Conservation (phyloP, 1,140 invertebrate species). For the Arion vulgaris region DNA sequence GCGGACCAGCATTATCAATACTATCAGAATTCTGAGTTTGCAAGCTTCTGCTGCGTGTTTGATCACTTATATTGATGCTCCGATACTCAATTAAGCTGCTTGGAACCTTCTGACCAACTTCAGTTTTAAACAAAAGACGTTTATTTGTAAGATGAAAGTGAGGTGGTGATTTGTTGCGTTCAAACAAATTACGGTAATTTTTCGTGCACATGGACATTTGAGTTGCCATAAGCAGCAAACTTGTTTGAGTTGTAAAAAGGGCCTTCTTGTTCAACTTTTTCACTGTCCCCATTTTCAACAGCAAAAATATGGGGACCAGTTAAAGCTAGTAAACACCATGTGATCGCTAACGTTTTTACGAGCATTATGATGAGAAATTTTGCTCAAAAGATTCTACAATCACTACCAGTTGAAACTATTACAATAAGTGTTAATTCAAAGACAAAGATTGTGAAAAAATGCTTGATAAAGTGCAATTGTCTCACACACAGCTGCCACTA, state of each 20-base stretch:
- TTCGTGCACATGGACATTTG: background rate
- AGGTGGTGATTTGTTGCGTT: background rate
- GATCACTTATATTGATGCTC: background rate
- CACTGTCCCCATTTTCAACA: background rate
- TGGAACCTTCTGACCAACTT: background rate
- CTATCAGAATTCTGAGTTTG: background rate
- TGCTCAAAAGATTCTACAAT: background rate
- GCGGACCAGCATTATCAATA: background rate
- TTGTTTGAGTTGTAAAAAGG: background rate
- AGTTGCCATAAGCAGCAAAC: background rate
- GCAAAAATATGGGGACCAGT: constrained; percentile 18
- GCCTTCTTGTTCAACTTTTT: background rate
- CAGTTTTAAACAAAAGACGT: background rate
- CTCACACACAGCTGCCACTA: background rate
- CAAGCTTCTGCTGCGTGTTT: background rate
- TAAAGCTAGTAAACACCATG: constrained; percentile 12
- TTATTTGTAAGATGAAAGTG: background rate
- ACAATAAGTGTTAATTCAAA: background rate
- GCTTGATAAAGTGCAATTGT: no score
- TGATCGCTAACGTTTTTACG: constrained; percentile 26
- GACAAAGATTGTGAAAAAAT: background rate
- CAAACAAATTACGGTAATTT: background rate
- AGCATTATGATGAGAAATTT: background rate
- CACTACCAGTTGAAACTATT: background rate
- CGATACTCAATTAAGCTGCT: background rate